Evolutionary conservation across 37 sponge, comb jelly and placozoan genomes (phyloP).

Genomic region (Bolinopsis microptera): DNA sequence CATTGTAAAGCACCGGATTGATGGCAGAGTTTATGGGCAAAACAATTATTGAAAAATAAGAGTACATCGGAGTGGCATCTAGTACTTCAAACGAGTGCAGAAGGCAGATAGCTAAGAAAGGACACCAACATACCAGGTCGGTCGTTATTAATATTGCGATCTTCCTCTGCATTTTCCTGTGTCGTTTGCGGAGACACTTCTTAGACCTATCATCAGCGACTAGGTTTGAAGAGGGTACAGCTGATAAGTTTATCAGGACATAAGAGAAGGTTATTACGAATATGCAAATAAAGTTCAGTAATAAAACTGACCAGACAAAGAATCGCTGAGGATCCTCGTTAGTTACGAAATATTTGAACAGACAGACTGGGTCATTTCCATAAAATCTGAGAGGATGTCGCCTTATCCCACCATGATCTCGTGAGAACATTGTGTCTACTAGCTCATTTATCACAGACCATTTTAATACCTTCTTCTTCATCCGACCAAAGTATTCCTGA

Average conservation of each 20-base stretch:
- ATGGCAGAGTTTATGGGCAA: not conserved
- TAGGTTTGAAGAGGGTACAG: not conserved
- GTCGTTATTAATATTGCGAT: not conserved
- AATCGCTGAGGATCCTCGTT: not conserved
- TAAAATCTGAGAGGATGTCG: not conserved
- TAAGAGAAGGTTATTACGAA: not conserved
- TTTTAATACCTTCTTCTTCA: not conserved
- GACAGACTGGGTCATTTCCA: conserved; percentile 19
- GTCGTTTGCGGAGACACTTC: not conserved
- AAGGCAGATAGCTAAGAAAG: not conserved
- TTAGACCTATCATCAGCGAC: not conserved
- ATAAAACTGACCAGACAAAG: not conserved
- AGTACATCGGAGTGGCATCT: not conserved
- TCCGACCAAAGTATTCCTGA: not conserved
- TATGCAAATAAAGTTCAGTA: not conserved
- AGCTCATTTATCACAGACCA: not conserved
- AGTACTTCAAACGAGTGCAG: not conserved
- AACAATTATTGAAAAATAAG: not conserved
- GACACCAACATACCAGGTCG: not conserved
- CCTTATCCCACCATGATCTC: not conserved
- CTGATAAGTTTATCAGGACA: not conserved
- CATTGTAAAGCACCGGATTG: not conserved
- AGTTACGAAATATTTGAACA: conserved; percentile 49
- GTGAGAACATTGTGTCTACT: not conserved
- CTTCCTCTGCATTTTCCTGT: not conserved